Conservation (phyloP, 2,888 invertebrate species). For the Ferrisia virgata region DNA sequence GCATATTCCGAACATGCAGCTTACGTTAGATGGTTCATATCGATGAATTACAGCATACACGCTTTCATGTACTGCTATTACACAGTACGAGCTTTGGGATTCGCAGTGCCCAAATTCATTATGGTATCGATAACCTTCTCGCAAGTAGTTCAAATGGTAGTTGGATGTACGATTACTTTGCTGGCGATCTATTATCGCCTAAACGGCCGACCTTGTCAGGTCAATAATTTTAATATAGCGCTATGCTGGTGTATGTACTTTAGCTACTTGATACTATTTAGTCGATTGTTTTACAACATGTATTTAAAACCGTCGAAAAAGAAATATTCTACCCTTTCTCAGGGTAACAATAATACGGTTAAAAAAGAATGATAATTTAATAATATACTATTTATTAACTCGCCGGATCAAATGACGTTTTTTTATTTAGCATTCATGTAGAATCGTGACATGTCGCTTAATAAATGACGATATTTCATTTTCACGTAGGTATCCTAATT, state of each 20-base stretch:
- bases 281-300: slow-evolving; percentile 87
- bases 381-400: too few relatives aligned
- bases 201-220: slow-evolving; percentile 73
- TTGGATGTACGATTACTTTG: slow-evolving; percentile 87
- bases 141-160: slow-evolving; percentile 90
- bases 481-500: too few relatives aligned
- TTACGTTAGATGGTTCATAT: slow-evolving; percentile 88
- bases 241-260: slow-evolving; percentile 88
- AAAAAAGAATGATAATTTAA: too few relatives aligned
- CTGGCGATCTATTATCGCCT: slow-evolving; percentile 73
- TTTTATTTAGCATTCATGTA: too few relatives aligned
- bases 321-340: neutral
- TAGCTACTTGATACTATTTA: slow-evolving; percentile 89
- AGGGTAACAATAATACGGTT: too few relatives aligned
- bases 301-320: slow-evolving; percentile 55
- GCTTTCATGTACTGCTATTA: slow-evolving; percentile 90
- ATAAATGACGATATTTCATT: too few relatives aligned
- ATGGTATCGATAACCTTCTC: slow-evolving; percentile 89
- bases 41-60: slow-evolving; percentile 91
- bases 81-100: slow-evolving; percentile 79
- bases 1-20: slow-evolving; percentile 85
- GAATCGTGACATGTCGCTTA: too few relatives aligned
- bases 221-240: slow-evolving; percentile 79
- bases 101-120: slow-evolving; percentile 76
- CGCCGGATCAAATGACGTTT: too few relatives aligned